Base-by-base conservation (phyloP, 2,888 invertebrate species). In the Apotomis betuletana region DNA sequence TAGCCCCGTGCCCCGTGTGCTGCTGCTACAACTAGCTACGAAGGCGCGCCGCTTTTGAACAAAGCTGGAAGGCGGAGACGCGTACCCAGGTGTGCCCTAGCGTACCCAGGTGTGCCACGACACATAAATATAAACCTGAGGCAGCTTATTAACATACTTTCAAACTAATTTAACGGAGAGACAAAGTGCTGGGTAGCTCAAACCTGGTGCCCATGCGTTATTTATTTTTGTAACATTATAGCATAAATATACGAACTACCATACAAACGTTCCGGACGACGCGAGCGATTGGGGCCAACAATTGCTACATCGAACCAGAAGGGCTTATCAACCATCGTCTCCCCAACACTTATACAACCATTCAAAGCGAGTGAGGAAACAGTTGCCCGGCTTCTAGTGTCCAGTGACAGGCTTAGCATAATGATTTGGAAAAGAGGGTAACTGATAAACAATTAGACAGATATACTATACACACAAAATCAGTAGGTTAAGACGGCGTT, bases 341-440 rank as follows among this genome's bases (percentile, higher is more conserved):
- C 12, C 5, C 12, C 2, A 36, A 58, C 5, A 38, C 38, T 52
- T 6, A 38, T 38, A 38, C 62, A 38, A n/a, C 58, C 6, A n/a
- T 52, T 52, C 36, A 49, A n/a, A 13, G 9, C 38, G 36, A 12
- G n/a, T 10, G 36, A 12, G 51, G 9, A 54, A 67, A 57, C 65
- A 69, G 65, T 75, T 74, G 61, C 44, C 64, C 46, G 80, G 77
- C 74, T 80, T 80, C 70, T 77, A n/a, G 75, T 79, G 74, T 80
- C 78, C 68, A 54, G 73, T 79, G 75, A 74, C 76, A 49, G 67
- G 76, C 70, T 76, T 75, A 46, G 61, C 49, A 64, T 65, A 70
- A 70, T 70, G 70, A 70, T 70, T 70, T 55, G 65, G 70, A 70
- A 70, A 70, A 70, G 60, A 54, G 44, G 60, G 60, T 46, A 46